Evolutionary conservation across 2,888 invertebrate species (phyloP).

Genomic region (Meteorus colon): DNA sequence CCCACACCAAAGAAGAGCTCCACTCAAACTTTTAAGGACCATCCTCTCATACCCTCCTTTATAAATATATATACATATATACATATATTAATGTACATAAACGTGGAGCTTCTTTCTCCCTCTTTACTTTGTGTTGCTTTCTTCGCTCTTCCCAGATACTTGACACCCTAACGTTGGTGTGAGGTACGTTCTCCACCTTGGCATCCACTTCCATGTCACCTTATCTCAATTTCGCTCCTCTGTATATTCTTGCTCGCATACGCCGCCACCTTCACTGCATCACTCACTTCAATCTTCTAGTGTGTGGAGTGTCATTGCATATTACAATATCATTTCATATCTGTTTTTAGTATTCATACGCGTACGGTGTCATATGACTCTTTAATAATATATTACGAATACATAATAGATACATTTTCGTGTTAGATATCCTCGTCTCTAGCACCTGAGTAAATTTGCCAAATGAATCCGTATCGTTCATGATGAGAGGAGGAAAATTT

Average conservation of each 20-base stretch:
- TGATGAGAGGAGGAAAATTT: no score
- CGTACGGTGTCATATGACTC: constrained; percentile 5
- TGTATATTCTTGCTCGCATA: neutral
- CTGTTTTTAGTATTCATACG: neutral
- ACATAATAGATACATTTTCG: neutral
- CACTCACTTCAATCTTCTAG: constrained; percentile 25
- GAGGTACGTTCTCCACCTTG: constrained; percentile 26
- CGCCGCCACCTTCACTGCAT: constrained; percentile 8
- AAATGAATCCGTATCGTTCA: no score
- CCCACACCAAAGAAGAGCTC: constrained; percentile 48
- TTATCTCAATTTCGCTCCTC: constrained; percentile 9
- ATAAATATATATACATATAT: constrained; percentile 9
- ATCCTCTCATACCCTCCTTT: constrained; percentile 44
- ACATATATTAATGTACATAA: neutral
- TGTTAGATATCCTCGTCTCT: no score
- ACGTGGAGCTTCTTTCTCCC: neutral
- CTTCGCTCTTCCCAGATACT: constrained; percentile 25
- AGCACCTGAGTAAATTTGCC: no score
- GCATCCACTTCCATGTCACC: constrained; percentile 22
- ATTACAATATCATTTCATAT: constrained; percentile 8
- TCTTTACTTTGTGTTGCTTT: constrained; percentile 19
- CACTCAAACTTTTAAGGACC: constrained; percentile 64
- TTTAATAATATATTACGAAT: neutral
- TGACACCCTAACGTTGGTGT: constrained; percentile 18
- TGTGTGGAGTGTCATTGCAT: constrained; percentile 21